phyloP scores from a whole-genome alignment of 2,888 invertebrate genomes.

The Actias luna region DNA sequence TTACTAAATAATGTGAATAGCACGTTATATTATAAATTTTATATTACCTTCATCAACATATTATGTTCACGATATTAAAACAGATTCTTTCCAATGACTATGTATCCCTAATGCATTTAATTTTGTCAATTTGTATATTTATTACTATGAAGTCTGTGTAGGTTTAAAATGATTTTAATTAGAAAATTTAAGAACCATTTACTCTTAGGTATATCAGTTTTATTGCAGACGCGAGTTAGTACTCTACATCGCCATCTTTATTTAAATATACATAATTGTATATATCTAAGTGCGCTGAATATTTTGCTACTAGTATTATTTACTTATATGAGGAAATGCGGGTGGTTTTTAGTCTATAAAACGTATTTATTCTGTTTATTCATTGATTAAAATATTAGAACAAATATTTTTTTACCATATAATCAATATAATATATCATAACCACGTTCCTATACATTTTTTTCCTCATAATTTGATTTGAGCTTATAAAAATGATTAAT shows the following conservation, averaged over 20 bases:
- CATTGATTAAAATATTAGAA: no score
- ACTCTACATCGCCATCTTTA: conserved; percentile 2
- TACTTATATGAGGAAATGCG: no score
- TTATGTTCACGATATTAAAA: conserved; percentile 61
- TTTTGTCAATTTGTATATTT: conserved; percentile 66
- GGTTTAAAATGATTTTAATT: conserved; percentile 57
- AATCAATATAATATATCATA: no score
- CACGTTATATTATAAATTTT: conserved; percentile 49
- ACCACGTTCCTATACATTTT: no score
- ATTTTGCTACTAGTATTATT: conserved; percentile 2
- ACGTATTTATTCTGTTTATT: no score
- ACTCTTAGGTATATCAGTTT: conserved; percentile 34
- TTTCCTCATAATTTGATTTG: no score
- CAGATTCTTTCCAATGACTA: conserved; percentile 56
- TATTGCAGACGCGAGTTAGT: conserved; percentile 3
- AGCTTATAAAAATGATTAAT: no score
- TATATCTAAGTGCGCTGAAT: background rate
- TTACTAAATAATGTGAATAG: conserved; percentile 80
- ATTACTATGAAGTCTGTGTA: conserved; percentile 66
- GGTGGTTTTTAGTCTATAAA: no score
- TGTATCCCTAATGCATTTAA: conserved; percentile 56
- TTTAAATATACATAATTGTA: background rate
- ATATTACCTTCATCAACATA: conserved; percentile 56
- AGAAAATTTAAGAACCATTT: conserved; percentile 24
- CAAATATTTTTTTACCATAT: no score